phyloP scores from a whole-genome alignment of 2,113 vertebrate genomes.

The Rattus rattus region DNA sequence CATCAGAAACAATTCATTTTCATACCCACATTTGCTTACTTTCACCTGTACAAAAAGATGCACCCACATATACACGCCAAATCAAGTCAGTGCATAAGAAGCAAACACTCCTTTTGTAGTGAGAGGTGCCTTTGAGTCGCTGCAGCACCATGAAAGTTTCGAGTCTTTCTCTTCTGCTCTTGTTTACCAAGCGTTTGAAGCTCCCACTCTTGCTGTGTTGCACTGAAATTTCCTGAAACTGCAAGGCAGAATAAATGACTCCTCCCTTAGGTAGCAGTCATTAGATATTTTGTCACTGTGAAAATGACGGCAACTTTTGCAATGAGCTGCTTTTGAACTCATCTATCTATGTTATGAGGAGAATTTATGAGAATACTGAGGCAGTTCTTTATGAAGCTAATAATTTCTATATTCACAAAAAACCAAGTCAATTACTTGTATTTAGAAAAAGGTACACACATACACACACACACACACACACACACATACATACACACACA shows the following conservation, averaged over 20 bases:
- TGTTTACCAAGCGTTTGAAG: too few species aligned
- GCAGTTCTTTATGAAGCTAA: not conserved
- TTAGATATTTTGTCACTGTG: not conserved
- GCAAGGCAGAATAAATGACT: not conserved
- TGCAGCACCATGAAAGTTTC: too few species aligned
- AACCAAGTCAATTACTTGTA: not conserved
- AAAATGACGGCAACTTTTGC: not conserved
- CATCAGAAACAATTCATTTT: not conserved
- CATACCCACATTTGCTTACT: too few species aligned
- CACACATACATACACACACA: too few species aligned
- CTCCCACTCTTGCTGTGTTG: not conserved
- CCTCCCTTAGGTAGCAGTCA: not conserved
- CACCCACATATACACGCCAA: not conserved
- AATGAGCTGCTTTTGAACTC: not conserved
- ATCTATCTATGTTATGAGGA: not conserved
- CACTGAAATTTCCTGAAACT: not conserved
- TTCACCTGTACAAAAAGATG: not conserved
- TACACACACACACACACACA: not conserved
- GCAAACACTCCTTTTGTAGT: not conserved
- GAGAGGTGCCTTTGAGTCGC: not conserved
- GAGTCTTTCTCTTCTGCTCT: not conserved
- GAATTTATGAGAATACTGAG: not conserved
- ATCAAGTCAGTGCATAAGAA: not conserved
- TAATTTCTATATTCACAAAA: conserved; percentile 14
- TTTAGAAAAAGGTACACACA: not conserved